These are phyloP conservation scores for Ciconia stormi DNA, from an alignment of 2,113 vertebrate genomes.

Conservation along the genomic window DNA sequence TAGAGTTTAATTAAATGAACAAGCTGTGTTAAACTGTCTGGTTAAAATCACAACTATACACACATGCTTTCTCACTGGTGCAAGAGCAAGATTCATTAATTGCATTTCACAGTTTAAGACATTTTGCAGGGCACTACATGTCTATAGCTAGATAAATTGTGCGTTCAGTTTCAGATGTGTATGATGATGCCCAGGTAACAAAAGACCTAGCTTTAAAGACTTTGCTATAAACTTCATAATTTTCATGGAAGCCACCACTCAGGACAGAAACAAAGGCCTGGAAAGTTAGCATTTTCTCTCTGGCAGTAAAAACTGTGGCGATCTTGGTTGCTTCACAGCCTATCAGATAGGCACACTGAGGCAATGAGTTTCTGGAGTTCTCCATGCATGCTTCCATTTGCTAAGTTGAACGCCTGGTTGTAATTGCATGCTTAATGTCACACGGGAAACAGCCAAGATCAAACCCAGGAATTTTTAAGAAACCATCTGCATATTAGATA, in stretches of 20 bases:
- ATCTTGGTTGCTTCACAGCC: background rate
- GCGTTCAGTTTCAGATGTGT: background rate
- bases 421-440: background rate
- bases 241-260: background rate
- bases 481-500: constrained; percentile 38
- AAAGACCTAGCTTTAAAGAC: background rate
- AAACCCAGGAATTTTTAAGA: constrained; percentile 53
- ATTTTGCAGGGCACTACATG: background rate
- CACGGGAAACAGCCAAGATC: background rate
- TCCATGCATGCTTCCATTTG: background rate
- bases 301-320: background rate
- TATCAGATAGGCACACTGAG: background rate
- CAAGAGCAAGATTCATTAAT: background rate
- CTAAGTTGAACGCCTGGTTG: background rate
- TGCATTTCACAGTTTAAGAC: background rate
- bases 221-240: background rate
- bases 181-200: background rate
- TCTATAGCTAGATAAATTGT: background rate
- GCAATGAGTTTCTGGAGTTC: background rate
- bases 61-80: background rate
- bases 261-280: background rate
- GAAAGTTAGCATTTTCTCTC: background rate
- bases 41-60: background rate
- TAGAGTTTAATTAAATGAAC: background rate
- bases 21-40: background rate